Conservation (phyloP, 1,140 invertebrate species). For the Colletes latitarsis region DNA sequence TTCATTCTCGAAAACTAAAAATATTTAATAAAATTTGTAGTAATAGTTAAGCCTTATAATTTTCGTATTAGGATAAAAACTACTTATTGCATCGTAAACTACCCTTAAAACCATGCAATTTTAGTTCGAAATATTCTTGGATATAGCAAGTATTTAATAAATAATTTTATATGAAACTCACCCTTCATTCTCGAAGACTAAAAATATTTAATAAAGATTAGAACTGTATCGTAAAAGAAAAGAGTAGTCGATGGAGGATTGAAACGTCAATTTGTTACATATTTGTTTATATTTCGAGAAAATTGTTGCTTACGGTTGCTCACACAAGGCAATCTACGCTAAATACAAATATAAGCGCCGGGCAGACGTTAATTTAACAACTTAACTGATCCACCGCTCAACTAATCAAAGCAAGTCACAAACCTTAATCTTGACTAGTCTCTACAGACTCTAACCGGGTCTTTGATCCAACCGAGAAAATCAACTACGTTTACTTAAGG, state of each 20-base stretch:
- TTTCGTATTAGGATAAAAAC: no score
- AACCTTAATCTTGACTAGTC: constrained; percentile 9
- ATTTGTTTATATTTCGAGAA: neutral
- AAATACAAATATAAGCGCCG: neutral
- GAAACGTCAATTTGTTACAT: no score
- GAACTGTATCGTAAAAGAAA: neutral
- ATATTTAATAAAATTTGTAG: no score
- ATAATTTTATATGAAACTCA: no score
- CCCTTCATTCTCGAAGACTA: neutral
- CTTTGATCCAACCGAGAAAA: constrained; percentile 8
- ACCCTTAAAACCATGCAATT: no score
- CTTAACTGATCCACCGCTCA: constrained; percentile 1
- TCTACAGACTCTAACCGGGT: neutral
- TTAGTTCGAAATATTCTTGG: no score
- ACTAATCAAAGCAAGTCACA: constrained; percentile 27
- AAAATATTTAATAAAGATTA: no score
- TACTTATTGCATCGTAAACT: no score
- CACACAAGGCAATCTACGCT: neutral
- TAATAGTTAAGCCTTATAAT: no score
- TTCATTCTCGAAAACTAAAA: no score
- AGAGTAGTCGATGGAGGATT: neutral
- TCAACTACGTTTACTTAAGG: constrained; percentile 4
- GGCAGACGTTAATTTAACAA: constrained; percentile 20
- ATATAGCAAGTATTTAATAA: no score
- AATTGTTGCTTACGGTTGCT: neutral